These are phyloP conservation scores for Tychaedon coryphoeus DNA, from an alignment of 2,113 vertebrate genomes.

Conservation along the genomic window DNA sequence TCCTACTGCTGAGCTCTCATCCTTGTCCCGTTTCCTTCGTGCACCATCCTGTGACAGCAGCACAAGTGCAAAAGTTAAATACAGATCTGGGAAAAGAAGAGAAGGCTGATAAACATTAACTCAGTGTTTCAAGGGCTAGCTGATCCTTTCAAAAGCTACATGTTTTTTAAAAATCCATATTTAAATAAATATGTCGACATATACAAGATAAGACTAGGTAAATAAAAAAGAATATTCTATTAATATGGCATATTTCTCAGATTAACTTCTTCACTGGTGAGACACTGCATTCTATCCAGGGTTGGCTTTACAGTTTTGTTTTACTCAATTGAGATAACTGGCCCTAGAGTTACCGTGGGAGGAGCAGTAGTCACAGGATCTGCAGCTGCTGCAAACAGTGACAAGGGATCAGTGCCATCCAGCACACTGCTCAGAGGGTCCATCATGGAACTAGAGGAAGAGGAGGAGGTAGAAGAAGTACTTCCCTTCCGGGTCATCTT, in stretches of 20 bases:
- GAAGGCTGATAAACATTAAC: background rate
- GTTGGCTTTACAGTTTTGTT: background rate
- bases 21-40: constrained; percentile 81
- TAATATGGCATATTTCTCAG: background rate
- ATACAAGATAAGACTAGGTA: background rate
- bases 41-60: constrained; percentile 76
- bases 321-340: background rate
- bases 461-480: constrained; percentile 90
- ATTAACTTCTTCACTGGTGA: background rate
- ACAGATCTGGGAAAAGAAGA: background rate
- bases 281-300: background rate
- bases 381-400: constrained; percentile 86
- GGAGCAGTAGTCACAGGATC: constrained; percentile 65
- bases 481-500: constrained; percentile 89
- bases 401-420: constrained; percentile 93
- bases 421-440: constrained; percentile 92
- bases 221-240: background rate
- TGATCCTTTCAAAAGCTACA: background rate
- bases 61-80: background rate
- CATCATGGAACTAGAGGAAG: constrained; percentile 84
- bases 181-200: too few species aligned
- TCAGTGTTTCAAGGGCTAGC: background rate
- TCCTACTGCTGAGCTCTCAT: constrained; percentile 79
- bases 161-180: background rate
- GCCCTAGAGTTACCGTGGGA: constrained; percentile 41